phyloP scores from a whole-genome alignment of 1,140 invertebrate genomes.

The Nasonia giraulti region DNA sequence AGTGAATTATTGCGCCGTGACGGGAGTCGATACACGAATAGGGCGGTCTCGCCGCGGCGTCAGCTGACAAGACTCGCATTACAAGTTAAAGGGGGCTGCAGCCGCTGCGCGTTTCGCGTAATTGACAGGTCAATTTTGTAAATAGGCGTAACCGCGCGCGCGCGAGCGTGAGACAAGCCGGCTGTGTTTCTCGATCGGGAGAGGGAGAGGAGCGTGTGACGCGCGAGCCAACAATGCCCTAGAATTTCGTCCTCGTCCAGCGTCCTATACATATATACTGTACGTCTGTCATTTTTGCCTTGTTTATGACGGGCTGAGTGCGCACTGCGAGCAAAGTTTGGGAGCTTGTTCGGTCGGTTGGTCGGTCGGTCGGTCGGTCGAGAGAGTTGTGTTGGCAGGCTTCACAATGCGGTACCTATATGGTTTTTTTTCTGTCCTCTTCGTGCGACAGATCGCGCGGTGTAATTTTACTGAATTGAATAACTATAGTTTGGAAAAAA shows the following conservation, averaged over 20 bases:
- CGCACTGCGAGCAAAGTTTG: too few relatives aligned
- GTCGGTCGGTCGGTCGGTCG: too few relatives aligned
- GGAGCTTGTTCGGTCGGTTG: too few relatives aligned
- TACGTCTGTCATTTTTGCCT: neutral
- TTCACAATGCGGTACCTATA: too few relatives aligned
- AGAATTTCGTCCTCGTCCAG: neutral
- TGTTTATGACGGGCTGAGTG: neutral
- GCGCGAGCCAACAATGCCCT: neutral
- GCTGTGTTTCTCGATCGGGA: neutral
- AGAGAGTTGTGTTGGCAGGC: too few relatives aligned
- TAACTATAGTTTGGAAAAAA: too few relatives aligned
- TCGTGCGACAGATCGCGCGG: too few relatives aligned
- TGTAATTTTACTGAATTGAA: too few relatives aligned
- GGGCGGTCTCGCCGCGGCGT: constrained; percentile 57
- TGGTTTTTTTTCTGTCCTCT: too few relatives aligned
- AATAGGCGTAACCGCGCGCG: neutral
- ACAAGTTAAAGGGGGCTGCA: constrained; percentile 38
- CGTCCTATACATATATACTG: too few relatives aligned
- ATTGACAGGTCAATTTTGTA: constrained; percentile 50
- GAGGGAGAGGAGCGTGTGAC: neutral
- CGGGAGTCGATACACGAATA: constrained; percentile 63
- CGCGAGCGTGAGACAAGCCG: neutral
- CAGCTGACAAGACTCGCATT: constrained; percentile 53
- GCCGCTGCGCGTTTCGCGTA: constrained; percentile 6
- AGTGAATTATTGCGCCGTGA: constrained; percentile 61